Percentiles rank a stretch among this genome's conserved stretches.
phyloP scores from a whole-genome alignment of 1,140 invertebrate genomes.

The Amyelois transitella region DNA sequence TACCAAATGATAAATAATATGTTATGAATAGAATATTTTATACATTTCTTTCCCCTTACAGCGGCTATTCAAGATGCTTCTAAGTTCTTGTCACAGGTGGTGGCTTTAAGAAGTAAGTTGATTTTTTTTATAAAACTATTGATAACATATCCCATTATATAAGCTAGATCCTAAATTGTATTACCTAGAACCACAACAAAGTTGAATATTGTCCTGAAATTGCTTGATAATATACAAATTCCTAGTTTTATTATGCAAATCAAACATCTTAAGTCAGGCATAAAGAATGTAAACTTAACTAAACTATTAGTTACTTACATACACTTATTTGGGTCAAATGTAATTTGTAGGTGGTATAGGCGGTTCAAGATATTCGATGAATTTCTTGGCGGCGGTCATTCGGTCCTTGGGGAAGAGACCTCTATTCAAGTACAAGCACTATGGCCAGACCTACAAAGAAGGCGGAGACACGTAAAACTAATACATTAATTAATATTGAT shows the following conservation, averaged over 20 bases:
- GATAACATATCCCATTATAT: too few species aligned
- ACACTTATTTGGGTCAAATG: too few species aligned
- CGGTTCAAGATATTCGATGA: slow-evolving; percentile 44
- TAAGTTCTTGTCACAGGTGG: slow-evolving; percentile 38
- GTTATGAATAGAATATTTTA: slow-evolving; percentile 1
- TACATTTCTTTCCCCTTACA: slow-evolving; percentile 17
- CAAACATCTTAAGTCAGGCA: too few species aligned
- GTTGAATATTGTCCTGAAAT: too few species aligned
- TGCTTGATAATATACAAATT: too few species aligned
- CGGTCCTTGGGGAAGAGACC: slow-evolving; percentile 36
- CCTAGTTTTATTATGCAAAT: too few species aligned
- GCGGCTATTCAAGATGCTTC: slow-evolving; percentile 35
- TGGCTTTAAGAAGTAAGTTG: slow-evolving; percentile 41
- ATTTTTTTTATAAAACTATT: not conserved
- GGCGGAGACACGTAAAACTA: slow-evolving; percentile 40
- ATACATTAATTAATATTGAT: not conserved
- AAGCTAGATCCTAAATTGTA: too few species aligned
- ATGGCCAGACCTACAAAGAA: slow-evolving; percentile 42
- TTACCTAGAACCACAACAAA: too few species aligned
- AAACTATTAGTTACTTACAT: too few species aligned
- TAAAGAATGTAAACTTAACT: too few species aligned
- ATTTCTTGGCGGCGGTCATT: slow-evolving; percentile 39
- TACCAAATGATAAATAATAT: too few species aligned
- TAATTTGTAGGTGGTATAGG: slow-evolving; percentile 52
- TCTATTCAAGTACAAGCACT: slow-evolving; percentile 48